A percentile compares a stretch with the other conserved stretches of the same genome.
Evolutionary conservation across 2,797 vertebrate species (phyloP).

Genomic region (Orientallactaga sibirica): DNA sequence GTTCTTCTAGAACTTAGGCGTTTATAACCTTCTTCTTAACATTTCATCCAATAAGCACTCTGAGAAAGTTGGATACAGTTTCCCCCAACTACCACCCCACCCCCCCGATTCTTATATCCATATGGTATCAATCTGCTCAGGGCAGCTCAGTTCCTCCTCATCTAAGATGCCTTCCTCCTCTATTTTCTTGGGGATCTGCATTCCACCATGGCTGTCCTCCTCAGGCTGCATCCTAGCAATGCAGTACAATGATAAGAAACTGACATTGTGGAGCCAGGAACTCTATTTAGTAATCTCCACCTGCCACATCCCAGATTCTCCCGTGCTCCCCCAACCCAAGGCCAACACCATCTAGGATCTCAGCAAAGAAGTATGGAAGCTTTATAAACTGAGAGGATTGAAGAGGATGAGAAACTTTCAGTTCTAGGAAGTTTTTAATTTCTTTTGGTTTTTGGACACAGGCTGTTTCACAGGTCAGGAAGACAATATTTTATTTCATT

Average conservation of each 20-base stretch:
- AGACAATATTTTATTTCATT: slow-evolving; percentile 36
- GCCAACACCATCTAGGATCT: neutral
- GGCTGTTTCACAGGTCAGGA: slow-evolving; percentile 5
- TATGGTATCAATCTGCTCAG: neutral
- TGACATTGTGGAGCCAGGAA: neutral
- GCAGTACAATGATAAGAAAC: neutral
- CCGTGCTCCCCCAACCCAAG: neutral
- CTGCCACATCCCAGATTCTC: neutral
- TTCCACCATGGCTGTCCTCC: neutral
- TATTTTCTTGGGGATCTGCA: neutral
- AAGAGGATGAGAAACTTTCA: slow-evolving; percentile 24
- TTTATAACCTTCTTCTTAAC: slow-evolving; percentile 8
- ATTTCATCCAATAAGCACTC: neutral
- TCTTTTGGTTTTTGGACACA: neutral
- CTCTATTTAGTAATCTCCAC: neutral
- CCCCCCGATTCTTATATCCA: neutral
- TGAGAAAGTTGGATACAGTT: slow-evolving; percentile 53
- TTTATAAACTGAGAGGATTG: slow-evolving; percentile 5
- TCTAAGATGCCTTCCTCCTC: neutral
- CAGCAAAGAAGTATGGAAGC: neutral
- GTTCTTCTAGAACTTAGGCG: slow-evolving; percentile 1
- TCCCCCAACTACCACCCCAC: neutral
- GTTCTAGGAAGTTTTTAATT: neutral
- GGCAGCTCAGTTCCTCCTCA: neutral
- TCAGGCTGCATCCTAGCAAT: neutral